Base-by-base conservation (phyloP, 2,113 vertebrate genomes). In the Pygoscelis antarcticus region DNA sequence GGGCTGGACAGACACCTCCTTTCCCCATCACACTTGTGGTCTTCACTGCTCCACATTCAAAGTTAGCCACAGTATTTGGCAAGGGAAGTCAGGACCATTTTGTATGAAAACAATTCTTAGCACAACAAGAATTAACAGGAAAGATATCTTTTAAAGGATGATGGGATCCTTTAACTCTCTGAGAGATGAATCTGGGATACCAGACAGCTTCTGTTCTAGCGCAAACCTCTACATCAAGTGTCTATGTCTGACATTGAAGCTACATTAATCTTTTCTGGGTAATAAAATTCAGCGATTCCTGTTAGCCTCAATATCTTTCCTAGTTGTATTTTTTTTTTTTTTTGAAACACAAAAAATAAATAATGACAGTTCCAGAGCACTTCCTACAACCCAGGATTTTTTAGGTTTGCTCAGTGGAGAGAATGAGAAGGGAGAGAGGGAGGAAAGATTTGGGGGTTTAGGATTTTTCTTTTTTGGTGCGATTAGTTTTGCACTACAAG, bases 401-500 rank as follows among this genome's bases (percentile, higher is more conserved):
- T 82, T 55, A 81, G 27, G 34, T 87, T 79, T 71, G 36, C 17
- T 77, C 27, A 61, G 40, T 18, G 46, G 13, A 74, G 40, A 69
- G 36, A 81, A 87, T 11, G 27, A 90, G 40, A 71, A 84, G n/a
- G 60, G 52, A 82, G 22, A 15, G 57, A 74, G 20, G 7, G 30
- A 85, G 30, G 40, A 72, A 87, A 38, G 51, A 91, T 79, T 40
- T 75, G 6, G 21, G 44, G 14, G 2, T 87, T 95, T 60, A 75
- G 52, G 34, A 61, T 75, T 34, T 64, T 91, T 80, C 64, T 49
- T 83, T 83, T 72, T 75, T 85, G 49, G n/a, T 86, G 65, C 14
- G 4, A 92, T 94, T 92, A 87, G 90, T 82, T 96, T 90, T 94
- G 74, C 84, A 76, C 52, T 88, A 82, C 71, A 83, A 87, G 69